Base-by-base conservation (phyloP, 2,797 vertebrate species). In the Semaprochilodus insignis region DNA sequence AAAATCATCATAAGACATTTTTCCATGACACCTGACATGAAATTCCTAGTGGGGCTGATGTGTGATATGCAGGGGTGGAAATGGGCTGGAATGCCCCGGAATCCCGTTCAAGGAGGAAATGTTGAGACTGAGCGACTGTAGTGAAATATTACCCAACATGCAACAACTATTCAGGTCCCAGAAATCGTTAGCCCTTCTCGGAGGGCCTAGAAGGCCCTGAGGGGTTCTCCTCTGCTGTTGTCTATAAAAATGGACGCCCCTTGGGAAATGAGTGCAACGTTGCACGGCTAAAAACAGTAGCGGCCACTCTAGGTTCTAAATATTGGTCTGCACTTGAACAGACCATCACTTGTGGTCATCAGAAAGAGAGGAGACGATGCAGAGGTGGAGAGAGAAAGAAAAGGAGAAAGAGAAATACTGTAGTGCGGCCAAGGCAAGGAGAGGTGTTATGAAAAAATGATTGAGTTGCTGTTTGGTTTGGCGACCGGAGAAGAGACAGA, bases 401-500 rank as follows among this genome's bases (percentile, higher is more conserved):
- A 52, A 65, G 55, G 27, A 67, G 48, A 79, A 13, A 36, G 52
- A 74, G 62, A 36, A 62, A 40, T 0, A 5, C 19, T 52, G 48
- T 55, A 6, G 27, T 15, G 23, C 19, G 60, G 52, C 80, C 34
- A 57, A 13, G 14, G 57, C 40, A 15, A 36, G 27, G 44, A 67
- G 72, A 73, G 23, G 23, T 51, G 25, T 69, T 14, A 52, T 59
- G 17, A 7, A 52, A 23, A 73, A 25, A 57, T 23, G 63, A 36
- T 44, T 67, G 23, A 70, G 8, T 7, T 5, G 4, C 23, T 65
- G 67, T 76, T 55, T 34, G 40, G 63, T 74, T 79, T 74, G 71
- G 52, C 63, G 82, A 17, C 67, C 11, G 15, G 25, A 77, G 74
- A 36, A 77, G 19, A 83, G 76, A 79, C 85, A 84, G 82, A 81